phyloP scores from a whole-genome alignment of 1,140 invertebrate species.

The Sycophila sp. region DNA sequence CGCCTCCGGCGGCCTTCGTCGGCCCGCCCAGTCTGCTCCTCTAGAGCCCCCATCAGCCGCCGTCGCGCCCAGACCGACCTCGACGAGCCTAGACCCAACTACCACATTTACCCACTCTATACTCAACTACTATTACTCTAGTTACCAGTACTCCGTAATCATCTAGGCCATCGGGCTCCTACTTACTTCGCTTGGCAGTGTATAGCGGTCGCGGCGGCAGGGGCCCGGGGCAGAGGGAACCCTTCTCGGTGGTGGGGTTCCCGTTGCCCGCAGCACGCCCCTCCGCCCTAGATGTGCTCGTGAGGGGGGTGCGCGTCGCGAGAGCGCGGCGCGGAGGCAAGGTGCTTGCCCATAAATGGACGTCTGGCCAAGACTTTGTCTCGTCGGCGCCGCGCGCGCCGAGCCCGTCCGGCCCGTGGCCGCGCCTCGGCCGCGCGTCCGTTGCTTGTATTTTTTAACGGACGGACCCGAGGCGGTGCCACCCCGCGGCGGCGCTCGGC shows the following conservation, averaged over 20 bases:
- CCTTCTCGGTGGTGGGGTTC: constrained; percentile 10
- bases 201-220: not conserved
- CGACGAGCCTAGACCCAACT: not conserved
- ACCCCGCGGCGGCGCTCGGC: too few relatives aligned
- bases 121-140: not conserved
- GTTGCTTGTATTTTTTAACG: too few relatives aligned
- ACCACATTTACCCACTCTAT: too few relatives aligned
- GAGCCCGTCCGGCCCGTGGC: too few relatives aligned
- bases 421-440: too few relatives aligned
- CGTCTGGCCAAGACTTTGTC: not conserved
- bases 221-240: not conserved
- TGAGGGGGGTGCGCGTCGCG: too few relatives aligned
- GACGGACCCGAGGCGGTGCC: too few relatives aligned
- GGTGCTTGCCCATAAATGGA: not conserved
- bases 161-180: not conserved
- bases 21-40: constrained; percentile 33
- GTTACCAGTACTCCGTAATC: not conserved
- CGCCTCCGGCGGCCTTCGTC: constrained; percentile 43
- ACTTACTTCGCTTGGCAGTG: not conserved
- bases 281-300: too few relatives aligned
- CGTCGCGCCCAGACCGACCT: not conserved
- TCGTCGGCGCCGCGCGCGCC: not conserved
- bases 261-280: not conserved
- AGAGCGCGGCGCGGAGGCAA: not conserved
- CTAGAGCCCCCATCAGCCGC: not conserved